A percentile compares a stretch with the other conserved stretches of the same genome.
Conservation (phyloP, 2,113 vertebrate species). For the Oreochromis aureus region DNA sequence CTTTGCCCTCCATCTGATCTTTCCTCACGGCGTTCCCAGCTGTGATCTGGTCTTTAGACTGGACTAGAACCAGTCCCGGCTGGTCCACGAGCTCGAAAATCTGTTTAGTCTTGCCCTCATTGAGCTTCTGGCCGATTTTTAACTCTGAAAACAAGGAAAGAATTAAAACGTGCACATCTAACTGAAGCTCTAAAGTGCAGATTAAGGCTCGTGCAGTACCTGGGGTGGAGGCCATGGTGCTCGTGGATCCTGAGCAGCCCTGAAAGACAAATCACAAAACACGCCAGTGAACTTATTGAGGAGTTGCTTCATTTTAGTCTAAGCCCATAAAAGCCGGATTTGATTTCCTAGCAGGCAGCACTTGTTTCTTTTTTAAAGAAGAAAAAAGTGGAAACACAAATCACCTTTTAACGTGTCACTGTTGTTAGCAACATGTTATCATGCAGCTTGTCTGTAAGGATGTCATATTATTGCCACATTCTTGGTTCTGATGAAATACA, state of each 20-base stretch:
- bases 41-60: slow-evolving; percentile 97
- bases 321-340: no score
- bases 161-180: not conserved
- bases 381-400: no score
- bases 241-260: not conserved
- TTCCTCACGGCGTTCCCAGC: slow-evolving; percentile 92
- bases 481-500: no score
- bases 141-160: slow-evolving; percentile 67
- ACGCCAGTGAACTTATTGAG: no score
- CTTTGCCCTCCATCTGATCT: slow-evolving; percentile 95
- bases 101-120: slow-evolving; percentile 95
- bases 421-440: no score
- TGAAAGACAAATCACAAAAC: slow-evolving; percentile 39
- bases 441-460: no score
- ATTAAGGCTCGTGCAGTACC: not conserved
- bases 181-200: accelerated
- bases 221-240: slow-evolving; percentile 55
- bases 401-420: no score
- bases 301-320: no score
- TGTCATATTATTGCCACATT: no score
- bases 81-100: slow-evolving; percentile 84
- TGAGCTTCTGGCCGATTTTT: slow-evolving; percentile 87
- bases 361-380: no score
- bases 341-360: no score
- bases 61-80: slow-evolving; percentile 87